phyloP scores from a whole-genome alignment of 2,888 invertebrate genomes.

The Pseudolycoriella hygida region DNA sequence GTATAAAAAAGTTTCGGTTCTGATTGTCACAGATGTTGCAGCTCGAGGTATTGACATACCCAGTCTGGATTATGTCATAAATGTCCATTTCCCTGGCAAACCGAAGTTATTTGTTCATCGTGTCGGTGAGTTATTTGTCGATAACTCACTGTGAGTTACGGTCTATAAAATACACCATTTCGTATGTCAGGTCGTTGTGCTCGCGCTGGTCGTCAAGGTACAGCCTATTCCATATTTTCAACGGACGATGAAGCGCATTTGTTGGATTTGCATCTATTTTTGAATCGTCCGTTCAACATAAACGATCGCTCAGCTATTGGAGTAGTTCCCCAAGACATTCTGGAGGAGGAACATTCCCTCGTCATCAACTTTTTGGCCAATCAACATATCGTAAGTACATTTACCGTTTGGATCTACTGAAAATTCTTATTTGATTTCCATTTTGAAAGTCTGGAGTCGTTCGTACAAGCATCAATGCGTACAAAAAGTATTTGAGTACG shows the following conservation, averaged over 20 bases:
- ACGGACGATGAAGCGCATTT: conserved; percentile 86
- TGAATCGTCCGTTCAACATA: conserved; percentile 51
- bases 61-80: conserved; percentile 86
- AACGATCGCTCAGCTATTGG: conserved; percentile 34
- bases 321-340: conserved; percentile 54
- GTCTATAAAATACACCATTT: conserved; percentile 1
- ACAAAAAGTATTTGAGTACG: conserved; percentile 76
- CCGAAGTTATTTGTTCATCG: conserved; percentile 95
- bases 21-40: conserved; percentile 94
- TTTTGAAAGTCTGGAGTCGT: conserved; percentile 37
- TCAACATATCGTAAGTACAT: conserved; percentile 50
- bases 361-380: conserved; percentile 57
- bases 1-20: conserved; percentile 57
- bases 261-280: conserved; percentile 86
- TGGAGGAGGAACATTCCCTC: conserved; percentile 70
- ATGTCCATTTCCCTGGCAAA: conserved; percentile 93
- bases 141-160: background rate
- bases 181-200: conserved; percentile 62
- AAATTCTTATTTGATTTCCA: conserved; percentile 6
- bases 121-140: conserved; percentile 52
- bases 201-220: conserved; percentile 81
- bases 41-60: conserved; percentile 97
- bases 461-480: conserved; percentile 71
- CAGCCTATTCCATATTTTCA: conserved; percentile 76
- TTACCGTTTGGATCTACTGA: conserved; percentile 3